Base-by-base conservation (phyloP, 1,140 invertebrate genomes). In the Cydia amplana region DNA sequence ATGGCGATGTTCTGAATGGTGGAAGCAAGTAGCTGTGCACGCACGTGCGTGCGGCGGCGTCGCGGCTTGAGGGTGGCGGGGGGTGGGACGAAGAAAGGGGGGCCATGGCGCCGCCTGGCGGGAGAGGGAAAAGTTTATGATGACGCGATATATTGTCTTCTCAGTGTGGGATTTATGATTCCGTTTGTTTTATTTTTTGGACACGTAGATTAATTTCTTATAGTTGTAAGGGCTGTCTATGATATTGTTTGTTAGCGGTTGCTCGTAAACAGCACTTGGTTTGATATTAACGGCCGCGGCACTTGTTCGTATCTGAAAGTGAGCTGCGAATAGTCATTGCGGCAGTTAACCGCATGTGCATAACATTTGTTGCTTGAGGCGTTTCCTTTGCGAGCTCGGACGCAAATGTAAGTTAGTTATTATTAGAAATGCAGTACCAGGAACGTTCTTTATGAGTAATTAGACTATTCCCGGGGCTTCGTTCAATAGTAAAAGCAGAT, bases 41-140 rank as follows among this genome's bases (percentile, higher is more conserved):
- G 88, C 90, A 91, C 91, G 90, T 93, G 91, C 91, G 89, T 91
- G 84, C 79, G 83, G 78, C 77, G 80, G 82, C 80, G 83, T 82
- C 76, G 75, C 77, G 80, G 78, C 55, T 72, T 23, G 79, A 76
- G 72, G 55, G 72, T 72, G 77, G 74, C 79, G 75, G 79, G 72
- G 55, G 55, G 23, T 20, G 55, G 55, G 55, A 23, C 20, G 55
- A 60, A 60, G 55, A 60, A 23, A 60, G 55, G 65, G 72, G 79
- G 76, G 75, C 72, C 51, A 46, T 86, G 87, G 87, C 87, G 91
- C 85, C 89, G 88, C 88, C 85, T 87, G 83, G 87, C 85, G 86
- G 88, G 88, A 88, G 88, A 87, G 88, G 81, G 80, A 90, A 85
- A 83, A 84, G 84, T 89, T 91, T 88, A 91, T 88, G 85, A 85